Conservation (phyloP, 2,113 vertebrate genomes). For the Platycercus adscitus region DNA sequence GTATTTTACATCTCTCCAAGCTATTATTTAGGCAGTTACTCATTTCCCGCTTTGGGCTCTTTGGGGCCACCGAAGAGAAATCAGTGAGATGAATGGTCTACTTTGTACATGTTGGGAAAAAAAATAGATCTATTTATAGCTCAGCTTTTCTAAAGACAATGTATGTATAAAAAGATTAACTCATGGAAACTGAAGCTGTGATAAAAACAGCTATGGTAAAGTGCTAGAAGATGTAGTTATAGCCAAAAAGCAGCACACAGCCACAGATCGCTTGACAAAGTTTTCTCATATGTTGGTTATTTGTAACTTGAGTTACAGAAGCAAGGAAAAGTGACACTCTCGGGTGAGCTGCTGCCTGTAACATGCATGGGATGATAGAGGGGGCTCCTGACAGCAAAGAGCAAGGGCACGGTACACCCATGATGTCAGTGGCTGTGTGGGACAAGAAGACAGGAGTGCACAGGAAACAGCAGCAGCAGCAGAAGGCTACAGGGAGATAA, state of each 20-base stretch:
- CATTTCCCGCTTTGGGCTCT: background rate
- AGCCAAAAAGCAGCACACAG: background rate
- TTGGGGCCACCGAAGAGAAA: background rate
- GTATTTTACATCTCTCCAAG: background rate
- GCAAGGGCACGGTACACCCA: fast-evolving
- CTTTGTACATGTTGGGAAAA: background rate
- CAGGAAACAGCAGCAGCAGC: background rate
- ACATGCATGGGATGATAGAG: background rate
- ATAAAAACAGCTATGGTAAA: background rate
- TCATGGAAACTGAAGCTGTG: background rate
- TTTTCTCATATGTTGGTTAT: background rate
- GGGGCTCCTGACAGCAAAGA: background rate
- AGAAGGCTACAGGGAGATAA: background rate
- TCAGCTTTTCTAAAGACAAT: background rate
- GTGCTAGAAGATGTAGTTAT: background rate
- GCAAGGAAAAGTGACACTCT: background rate
- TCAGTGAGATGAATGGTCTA: background rate
- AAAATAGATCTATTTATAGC: background rate
- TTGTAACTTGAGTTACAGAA: slow-evolving; percentile 21
- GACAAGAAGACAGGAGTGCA: background rate
- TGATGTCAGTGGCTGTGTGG: fast-evolving
- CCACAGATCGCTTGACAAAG: background rate
- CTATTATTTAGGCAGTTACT: background rate
- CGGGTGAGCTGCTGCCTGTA: background rate
- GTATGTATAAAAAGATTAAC: background rate